A percentile compares a stretch with the other conserved stretches of the same genome.
These are phyloP conservation scores for Cephalopachus bancanus DNA, from an alignment of 2,797 vertebrate genomes.

Conservation along the genomic window DNA sequence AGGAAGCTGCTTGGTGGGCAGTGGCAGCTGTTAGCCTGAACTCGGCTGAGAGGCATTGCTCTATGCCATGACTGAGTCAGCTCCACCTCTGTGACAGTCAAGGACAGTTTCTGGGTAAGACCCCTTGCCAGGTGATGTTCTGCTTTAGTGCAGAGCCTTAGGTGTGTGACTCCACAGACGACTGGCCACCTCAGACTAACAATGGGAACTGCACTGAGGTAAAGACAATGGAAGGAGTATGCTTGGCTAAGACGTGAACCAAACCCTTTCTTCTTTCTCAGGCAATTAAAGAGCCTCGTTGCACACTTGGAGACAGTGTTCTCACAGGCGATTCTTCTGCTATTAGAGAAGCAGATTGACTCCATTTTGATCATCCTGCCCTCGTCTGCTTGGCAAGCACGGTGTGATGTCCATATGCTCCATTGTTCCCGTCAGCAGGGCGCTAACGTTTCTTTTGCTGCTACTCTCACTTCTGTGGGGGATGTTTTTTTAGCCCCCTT, in stretches of 20 bases:
- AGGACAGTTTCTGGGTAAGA: neutral
- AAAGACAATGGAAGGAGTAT: constrained; percentile 20
- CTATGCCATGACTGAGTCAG: neutral
- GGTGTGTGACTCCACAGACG: neutral
- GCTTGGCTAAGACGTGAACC: constrained; percentile 57
- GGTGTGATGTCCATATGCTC: constrained; percentile 81
- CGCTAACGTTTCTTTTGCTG: constrained; percentile 83
- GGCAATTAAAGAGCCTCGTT: constrained; percentile 67
- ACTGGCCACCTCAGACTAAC: neutral
- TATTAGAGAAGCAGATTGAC: constrained; percentile 80
- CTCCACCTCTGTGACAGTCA: neutral
- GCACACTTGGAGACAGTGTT: constrained; percentile 71
- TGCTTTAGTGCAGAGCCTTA: neutral
- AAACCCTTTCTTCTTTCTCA: constrained; percentile 68
- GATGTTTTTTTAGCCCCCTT: constrained; percentile 84
- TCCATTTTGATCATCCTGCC: constrained; percentile 77
- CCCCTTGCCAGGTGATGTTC: neutral
- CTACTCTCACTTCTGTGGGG: constrained; percentile 81
- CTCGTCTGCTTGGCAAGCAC: constrained; percentile 79
- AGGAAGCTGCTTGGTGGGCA: neutral
- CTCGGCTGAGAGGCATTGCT: neutral
- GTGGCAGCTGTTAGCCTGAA: neutral
- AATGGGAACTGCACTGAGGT: neutral
- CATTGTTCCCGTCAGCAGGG: constrained; percentile 84
- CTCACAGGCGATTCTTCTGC: constrained; percentile 68